Base-by-base conservation (phyloP, 1,140 invertebrate species). In the Periplaneta americana region DNA sequence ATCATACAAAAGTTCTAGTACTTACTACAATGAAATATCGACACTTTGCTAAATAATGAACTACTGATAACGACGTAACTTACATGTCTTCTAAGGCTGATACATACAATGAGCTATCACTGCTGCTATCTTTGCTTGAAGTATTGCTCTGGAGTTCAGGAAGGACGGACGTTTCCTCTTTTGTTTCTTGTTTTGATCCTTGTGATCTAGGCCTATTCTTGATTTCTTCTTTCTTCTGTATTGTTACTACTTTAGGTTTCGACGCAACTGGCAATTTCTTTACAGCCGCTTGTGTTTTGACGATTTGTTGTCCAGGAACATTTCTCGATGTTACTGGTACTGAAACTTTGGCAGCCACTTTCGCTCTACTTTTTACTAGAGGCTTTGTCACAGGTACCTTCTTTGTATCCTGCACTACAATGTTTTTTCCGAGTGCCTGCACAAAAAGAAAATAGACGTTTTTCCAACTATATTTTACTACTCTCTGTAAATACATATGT, bases 31-130 rank as follows among this genome's bases (percentile, higher is more conserved):
- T n/a, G n/a, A n/a, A n/a, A n/a, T n/a, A n/a, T n/a, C n/a, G n/a
- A n/a, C n/a, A n/a, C n/a, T n/a, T n/a, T n/a, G n/a, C 8, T 37
- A 37, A 9, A 39, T 79, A n/a, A 13, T 81, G 35, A 35, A 81
- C 57, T 28, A 39, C 11, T 75, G 13, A 79, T 79, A 35, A 74
- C 31, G 39, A 34, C 48, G 79, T 35, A 57, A 90, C 89, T 90
- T 85, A 91, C 89, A 93, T 89, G 82, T 94, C 93, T 86, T 95
- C 94, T 83, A 95, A 89, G 31, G 94, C 94, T 80, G 94, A 94
- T 83, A 92, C 91, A 85, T 96, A 96, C 9, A 95, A 87, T 4
- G 92, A 93, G 83, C 48, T 11, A 28, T 66, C 22, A n/a, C 22
- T 13, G 4, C 48, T 66, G n/a, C 5, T 66, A 28, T 66, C 48